Evolutionary conservation across 1,140 invertebrate species (phyloP).

Genomic region (Callitettix versicolor): DNA sequence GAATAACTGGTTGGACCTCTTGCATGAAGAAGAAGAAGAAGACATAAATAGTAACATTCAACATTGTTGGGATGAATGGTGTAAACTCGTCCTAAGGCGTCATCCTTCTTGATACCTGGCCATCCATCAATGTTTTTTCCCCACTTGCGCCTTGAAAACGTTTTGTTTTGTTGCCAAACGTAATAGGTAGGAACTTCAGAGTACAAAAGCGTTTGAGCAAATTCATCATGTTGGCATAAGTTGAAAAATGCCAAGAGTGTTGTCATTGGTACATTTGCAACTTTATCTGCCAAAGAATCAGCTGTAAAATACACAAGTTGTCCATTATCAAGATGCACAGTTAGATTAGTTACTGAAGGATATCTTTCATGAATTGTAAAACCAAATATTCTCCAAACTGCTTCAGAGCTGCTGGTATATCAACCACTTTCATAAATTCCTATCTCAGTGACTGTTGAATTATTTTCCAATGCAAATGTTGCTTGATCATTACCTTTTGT

Average conservation of each 20-base stretch:
- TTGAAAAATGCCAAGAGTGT: neutral
- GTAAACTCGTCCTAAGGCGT: conserved; percentile 28
- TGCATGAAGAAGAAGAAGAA: conserved; percentile 31
- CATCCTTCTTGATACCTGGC: conserved; percentile 16
- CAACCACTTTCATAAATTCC: conserved; percentile 26
- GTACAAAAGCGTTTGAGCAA: neutral
- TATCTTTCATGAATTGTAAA: conserved; percentile 31
- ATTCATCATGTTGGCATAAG: neutral
- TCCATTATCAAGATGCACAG: conserved; percentile 30
- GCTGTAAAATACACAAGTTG: conserved; percentile 27
- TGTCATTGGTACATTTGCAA: neutral
- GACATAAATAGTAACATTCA: conserved; percentile 25
- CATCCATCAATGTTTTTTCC: conserved; percentile 7
- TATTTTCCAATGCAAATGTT: neutral
- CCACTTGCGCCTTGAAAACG: conserved; percentile 13
- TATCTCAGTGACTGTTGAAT: conserved; percentile 2
- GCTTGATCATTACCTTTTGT: conserved; percentile 30
- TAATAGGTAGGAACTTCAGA: conserved; percentile 20
- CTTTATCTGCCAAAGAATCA: conserved; percentile 8
- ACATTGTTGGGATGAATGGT: conserved; percentile 24
- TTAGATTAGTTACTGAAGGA: conserved; percentile 30
- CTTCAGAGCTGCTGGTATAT: conserved; percentile 36
- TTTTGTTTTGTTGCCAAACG: conserved; percentile 15
- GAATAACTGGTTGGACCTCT: conserved; percentile 33
- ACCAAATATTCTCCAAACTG: conserved; percentile 32